phyloP scores from a whole-genome alignment of 2,888 invertebrate genomes.

The Rhogogaster chlorosoma region DNA sequence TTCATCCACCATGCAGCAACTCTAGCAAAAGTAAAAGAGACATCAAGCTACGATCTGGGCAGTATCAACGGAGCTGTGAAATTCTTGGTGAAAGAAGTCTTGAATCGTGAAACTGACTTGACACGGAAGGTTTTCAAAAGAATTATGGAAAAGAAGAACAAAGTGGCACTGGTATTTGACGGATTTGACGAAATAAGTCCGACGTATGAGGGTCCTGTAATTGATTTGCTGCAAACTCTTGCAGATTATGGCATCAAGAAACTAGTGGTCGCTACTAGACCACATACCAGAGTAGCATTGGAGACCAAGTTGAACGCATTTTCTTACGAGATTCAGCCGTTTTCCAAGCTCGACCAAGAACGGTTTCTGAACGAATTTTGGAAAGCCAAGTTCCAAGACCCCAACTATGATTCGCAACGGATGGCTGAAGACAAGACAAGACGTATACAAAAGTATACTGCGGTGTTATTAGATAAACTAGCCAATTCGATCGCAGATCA shows the following conservation, averaged over 20 bases:
- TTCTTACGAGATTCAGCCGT: background rate
- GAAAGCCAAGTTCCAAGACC: background rate
- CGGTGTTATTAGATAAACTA: background rate
- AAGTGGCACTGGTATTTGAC: background rate
- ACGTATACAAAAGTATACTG: background rate
- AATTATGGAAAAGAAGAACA: background rate
- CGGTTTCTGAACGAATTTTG: background rate
- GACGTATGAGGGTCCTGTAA: background rate
- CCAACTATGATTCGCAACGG: background rate
- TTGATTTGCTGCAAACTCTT: background rate
- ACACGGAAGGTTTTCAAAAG: no score
- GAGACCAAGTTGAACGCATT: background rate
- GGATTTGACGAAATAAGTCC: constrained; percentile 4
- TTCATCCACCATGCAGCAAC: background rate
- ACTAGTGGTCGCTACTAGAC: background rate
- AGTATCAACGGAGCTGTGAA: background rate
- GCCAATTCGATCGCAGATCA: background rate
- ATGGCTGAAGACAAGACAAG: background rate
- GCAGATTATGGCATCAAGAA: background rate
- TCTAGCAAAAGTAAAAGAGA: background rate
- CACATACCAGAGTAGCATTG: background rate
- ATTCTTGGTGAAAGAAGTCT: background rate
- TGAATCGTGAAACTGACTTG: background rate
- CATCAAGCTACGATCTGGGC: background rate
- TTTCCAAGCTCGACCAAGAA: background rate